phyloP scores from a whole-genome alignment of 37 sponge, comb jelly and placozoan genomes.

The Cliona cf. orientalis region DNA sequence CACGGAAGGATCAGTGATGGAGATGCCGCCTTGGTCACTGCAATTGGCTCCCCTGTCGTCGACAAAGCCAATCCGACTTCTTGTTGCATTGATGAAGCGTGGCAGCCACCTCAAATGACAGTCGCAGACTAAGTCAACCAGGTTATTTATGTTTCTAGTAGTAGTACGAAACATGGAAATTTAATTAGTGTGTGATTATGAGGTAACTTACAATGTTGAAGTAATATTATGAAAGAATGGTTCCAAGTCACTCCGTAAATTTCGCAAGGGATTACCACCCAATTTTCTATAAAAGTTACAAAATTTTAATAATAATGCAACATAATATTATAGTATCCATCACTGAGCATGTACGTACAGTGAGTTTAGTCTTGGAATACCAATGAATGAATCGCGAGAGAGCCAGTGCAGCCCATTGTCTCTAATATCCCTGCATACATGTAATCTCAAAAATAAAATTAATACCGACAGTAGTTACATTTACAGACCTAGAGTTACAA shows the following conservation, averaged over 20 bases:
- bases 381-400: slow-evolving; percentile 18
- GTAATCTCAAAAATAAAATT: no score
- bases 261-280: not conserved
- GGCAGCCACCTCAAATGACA: slow-evolving; percentile 59
- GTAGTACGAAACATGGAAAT: not conserved
- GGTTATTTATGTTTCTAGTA: not conserved
- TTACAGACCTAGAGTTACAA: no score
- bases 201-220: not conserved
- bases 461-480: no score
- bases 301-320: not conserved
- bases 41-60: not conserved
- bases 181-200: not conserved
- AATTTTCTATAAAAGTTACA: not conserved
- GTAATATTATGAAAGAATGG: slow-evolving; percentile 22
- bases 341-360: not conserved
- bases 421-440: slow-evolving; percentile 26
- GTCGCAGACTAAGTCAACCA: slow-evolving; percentile 17
- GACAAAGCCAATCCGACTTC: no score
- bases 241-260: slow-evolving; percentile 34
- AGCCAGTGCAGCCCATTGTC: slow-evolving; percentile 26
- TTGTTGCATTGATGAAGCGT: not conserved
- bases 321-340: not conserved
- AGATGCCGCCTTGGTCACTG: not conserved
- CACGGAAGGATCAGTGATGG: not conserved
- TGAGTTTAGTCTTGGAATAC: not conserved